Evolutionary conservation across 1,140 invertebrate genomes (phyloP), one percentile per base, ranked within the genome.

Genomic region (Orchestia grillus): DNA sequence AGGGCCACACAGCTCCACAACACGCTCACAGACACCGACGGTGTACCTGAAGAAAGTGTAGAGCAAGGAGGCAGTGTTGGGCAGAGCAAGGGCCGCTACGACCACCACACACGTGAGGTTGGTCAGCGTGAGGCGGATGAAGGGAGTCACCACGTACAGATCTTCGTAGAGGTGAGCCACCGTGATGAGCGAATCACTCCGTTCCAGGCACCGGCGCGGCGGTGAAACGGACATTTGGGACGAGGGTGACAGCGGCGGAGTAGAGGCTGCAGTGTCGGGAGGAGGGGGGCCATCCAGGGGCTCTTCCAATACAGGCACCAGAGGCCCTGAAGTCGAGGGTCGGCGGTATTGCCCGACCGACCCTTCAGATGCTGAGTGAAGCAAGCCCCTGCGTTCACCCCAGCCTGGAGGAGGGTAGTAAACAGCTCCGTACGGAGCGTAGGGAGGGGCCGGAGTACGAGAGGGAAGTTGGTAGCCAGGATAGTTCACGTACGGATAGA

Each of bases 11-110:
- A 77, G 62, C 62, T 28, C 11, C 62, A 77, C 62, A 77, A 36
- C 62, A 28, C 62, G 53, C 44, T 36, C 47, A 96, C 43, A 19
- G 40, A 19, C 45, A n/a, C 23, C 28, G 44, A 41, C 88, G 44
- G 43, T 87, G 47, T 96, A 97, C 96, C 96, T 97, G 96, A 97
- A 97, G 96, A 95, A 95, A 44, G 94, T 95, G 96, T 96, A 96
- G 90, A 97, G 96, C 41, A 96, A 87, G 77, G 95, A 87, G 28
- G 96, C 96, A 3, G 95, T 95, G 87, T 96, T 96, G 53, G 96
- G 96, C 44, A 97, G 87, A 44, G 96, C 95, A n/a, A 96, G 92
- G 44, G 96, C 96, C 8, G 95, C 95, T 42, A 96, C 96, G 77
- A 96, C 90, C 95, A 96, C 96, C 87, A 96, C 90, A 45, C 95